phyloP scores from a whole-genome alignment of 92 coral and sea anemone genomes.

The Heliopora coerulea region DNA sequence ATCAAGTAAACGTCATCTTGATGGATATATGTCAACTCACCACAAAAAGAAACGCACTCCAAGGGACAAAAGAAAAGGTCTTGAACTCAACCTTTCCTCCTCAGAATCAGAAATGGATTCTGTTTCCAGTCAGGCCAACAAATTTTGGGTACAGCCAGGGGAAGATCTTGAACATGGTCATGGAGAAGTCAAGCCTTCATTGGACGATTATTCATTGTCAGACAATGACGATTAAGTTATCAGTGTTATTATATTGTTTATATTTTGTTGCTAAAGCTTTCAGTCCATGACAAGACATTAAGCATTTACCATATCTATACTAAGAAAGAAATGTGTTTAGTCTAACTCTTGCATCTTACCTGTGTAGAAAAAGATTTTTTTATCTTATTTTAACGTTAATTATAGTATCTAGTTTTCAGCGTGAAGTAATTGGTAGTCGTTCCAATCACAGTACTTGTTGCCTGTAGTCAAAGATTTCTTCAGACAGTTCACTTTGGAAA shows the following conservation, averaged over 20 bases:
- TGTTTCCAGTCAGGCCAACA: slow-evolving; percentile 4
- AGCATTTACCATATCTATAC: not conserved
- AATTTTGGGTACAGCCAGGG: slow-evolving; percentile 29
- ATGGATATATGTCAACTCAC: slow-evolving; percentile 33
- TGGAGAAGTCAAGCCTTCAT: slow-evolving; percentile 24
- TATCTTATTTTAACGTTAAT: too few species aligned
- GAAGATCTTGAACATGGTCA: slow-evolving; percentile 13
- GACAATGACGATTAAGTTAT: slow-evolving; percentile 24
- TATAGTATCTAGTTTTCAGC: too few species aligned
- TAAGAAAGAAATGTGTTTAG: not conserved
- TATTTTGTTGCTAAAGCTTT: slow-evolving; percentile 8
- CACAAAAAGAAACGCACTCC: slow-evolving; percentile 30
- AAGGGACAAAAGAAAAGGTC: slow-evolving; percentile 32
- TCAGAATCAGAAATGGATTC: slow-evolving; percentile 30
- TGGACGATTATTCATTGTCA: slow-evolving; percentile 31
- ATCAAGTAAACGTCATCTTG: slow-evolving; percentile 26
- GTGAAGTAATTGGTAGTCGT: too few species aligned
- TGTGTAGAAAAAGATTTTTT: too few species aligned
- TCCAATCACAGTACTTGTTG: too few species aligned
- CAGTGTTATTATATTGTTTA: slow-evolving; percentile 15
- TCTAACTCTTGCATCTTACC: not conserved
- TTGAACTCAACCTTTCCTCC: slow-evolving; percentile 22
- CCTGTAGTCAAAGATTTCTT: too few species aligned
- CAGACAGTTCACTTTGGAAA: too few species aligned
- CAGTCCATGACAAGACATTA: slow-evolving; percentile 16